These are phyloP conservation scores for Pseudolycoriella hygida DNA, from an alignment of 2,888 invertebrate genomes.

Conservation along the genomic window DNA sequence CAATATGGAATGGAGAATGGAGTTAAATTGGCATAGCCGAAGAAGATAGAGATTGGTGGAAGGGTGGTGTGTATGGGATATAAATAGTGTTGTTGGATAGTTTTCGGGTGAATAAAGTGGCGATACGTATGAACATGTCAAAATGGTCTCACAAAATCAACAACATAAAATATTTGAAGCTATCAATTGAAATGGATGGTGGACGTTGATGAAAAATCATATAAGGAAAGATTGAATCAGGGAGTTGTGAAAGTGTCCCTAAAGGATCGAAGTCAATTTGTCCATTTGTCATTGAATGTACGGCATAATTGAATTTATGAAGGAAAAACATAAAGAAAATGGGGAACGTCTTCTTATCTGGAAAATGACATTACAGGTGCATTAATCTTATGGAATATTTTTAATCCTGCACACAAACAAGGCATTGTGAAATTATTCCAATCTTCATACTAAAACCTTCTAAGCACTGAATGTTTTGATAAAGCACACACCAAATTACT, in stretches of 20 bases:
- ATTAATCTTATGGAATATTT: no score
- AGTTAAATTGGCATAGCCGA: no score
- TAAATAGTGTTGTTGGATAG: not conserved
- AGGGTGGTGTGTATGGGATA: not conserved
- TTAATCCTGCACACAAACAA: no score
- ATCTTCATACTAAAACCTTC: no score
- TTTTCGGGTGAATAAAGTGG: not conserved
- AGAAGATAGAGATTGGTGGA: not conserved
- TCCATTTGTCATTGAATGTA: not conserved
- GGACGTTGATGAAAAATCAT: not conserved
- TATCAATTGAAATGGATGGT: slow-evolving; percentile 5
- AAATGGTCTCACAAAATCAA: slow-evolving; percentile 4
- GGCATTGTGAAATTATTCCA: no score
- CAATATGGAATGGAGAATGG: not conserved
- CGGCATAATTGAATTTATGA: no score
- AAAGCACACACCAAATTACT: no score
- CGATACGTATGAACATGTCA: slow-evolving; percentile 1
- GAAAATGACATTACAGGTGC: no score
- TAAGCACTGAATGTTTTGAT: no score
- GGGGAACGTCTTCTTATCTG: no score
- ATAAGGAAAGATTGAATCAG: no score
- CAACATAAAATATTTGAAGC: slow-evolving; percentile 5
- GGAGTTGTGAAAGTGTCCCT: slow-evolving; percentile 1
- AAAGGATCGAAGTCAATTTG: slow-evolving; percentile 7
- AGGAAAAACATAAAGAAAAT: no score